Evolutionary conservation across 2,797 vertebrate species (phyloP).

Genomic region (Yasuhikotakia modesta): DNA sequence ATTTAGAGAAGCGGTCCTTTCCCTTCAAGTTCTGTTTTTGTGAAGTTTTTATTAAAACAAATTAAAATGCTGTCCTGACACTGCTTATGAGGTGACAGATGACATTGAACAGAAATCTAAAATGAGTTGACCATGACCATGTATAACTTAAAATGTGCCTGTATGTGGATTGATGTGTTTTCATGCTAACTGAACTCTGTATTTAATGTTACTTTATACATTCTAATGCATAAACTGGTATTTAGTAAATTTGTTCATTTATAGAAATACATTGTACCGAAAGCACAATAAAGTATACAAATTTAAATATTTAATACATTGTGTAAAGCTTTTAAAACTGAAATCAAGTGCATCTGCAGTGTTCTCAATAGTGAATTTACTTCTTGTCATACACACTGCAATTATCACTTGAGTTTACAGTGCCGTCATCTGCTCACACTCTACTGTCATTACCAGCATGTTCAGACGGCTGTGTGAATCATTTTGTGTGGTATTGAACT

Average conservation of each 20-base stretch:
- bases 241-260: too few relatives aligned
- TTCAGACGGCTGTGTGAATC: background rate
- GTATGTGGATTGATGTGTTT: background rate
- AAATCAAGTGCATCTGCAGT: conserved; percentile 2
- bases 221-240: too few relatives aligned
- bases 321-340: background rate
- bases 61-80: background rate
- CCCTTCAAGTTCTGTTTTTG: conserved; percentile 54
- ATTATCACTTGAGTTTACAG: background rate
- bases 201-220: too few relatives aligned
- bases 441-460: background rate
- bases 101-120: conserved; percentile 3
- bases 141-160: background rate
- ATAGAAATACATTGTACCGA: too few relatives aligned
- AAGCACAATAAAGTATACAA: background rate
- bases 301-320: background rate
- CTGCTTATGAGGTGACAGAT: conserved; percentile 1
- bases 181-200: too few relatives aligned
- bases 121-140: background rate
- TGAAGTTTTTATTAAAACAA: conserved; percentile 7
- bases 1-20: conserved; percentile 55
- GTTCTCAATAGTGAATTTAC: background rate
- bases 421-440: background rate
- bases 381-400: background rate
- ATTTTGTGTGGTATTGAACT: background rate